These are phyloP conservation scores for Cremastobaeus sp. DNA, from an alignment of 2,888 invertebrate species.

Conservation along the genomic window DNA sequence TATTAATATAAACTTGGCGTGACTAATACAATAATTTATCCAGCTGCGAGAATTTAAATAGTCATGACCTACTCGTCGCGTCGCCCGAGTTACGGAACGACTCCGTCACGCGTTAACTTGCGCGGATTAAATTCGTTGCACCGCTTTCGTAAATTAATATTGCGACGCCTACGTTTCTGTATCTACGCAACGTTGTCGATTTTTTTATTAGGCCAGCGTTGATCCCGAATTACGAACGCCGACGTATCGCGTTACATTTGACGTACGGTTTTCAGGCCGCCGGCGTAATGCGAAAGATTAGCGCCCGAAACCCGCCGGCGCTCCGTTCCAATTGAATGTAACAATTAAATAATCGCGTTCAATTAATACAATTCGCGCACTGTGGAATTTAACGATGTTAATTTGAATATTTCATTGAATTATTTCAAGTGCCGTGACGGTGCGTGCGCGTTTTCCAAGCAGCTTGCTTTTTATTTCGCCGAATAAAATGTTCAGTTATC, in stretches of 20 bases:
- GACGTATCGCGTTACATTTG: slow-evolving; percentile 43
- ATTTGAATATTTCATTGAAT: slow-evolving; percentile 56
- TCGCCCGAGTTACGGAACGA: slow-evolving; percentile 70
- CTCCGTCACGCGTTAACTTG: slow-evolving; percentile 75
- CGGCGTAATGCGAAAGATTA: slow-evolving; percentile 40
- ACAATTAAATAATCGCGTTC: slow-evolving; percentile 52
- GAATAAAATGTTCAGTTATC: slow-evolving; percentile 40
- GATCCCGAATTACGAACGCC: slow-evolving; percentile 44
- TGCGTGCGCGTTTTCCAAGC: slow-evolving; percentile 19
- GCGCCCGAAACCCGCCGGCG: slow-evolving; percentile 33
- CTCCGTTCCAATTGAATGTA: slow-evolving; percentile 47
- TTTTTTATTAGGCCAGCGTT: slow-evolving; percentile 31
- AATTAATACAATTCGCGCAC: slow-evolving; percentile 48
- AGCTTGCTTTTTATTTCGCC: slow-evolving; percentile 32
- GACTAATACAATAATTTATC: slow-evolving; percentile 76
- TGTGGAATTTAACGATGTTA: slow-evolving; percentile 41
- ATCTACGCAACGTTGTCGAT: slow-evolving; percentile 49
- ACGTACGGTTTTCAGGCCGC: slow-evolving; percentile 33
- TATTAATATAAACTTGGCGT: slow-evolving; percentile 75
- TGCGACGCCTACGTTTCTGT: slow-evolving; percentile 67
- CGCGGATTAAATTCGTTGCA: slow-evolving; percentile 74
- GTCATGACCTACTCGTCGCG: slow-evolving; percentile 73
- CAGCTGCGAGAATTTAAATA: slow-evolving; percentile 73
- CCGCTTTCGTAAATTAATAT: slow-evolving; percentile 72
- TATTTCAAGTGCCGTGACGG: slow-evolving; percentile 32